Evolutionary conservation across 2,113 vertebrate species (phyloP), one percentile per base, ranked within the genome.

Genomic region (Suricata suricatta): DNA sequence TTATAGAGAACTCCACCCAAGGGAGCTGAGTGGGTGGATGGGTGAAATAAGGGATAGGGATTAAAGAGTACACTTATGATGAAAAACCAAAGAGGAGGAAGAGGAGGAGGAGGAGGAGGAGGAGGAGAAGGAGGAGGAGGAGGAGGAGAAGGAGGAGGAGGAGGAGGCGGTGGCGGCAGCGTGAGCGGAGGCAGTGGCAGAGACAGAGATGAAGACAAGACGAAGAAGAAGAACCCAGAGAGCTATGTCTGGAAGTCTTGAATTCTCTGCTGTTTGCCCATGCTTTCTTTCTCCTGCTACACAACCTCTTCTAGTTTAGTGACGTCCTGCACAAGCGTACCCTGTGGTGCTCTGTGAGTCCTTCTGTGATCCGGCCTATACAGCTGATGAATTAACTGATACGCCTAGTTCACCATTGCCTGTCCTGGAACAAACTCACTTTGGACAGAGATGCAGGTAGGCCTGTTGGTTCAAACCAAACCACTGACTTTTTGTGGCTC

Each of bases 341-440:
- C 10, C 52, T 41, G 0, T 16, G 38, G 83, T 71, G 57, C 76
- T n/a, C 21, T 87, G 52, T 31, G 57, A 38, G 25, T 13, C 35
- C 5, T 84, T 88, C 74, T 14, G 0, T 15, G 60, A 74, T 74
- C 35, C 69, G n/a, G 13, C 11, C 63, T 31, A 17, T 23, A 14
- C 29, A 57, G 64, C 33, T 71, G 23, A 25, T 69, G 97, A 38
- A 27, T 47, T 96, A 66, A 60, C 57, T 60, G 19, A 60, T 60
- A 60, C 92, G 66, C 57, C 77, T 90, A 82, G 95, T 98, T 98
- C 98, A 98, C 98, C 90, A 98, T 88, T 97, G 90, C 29, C 80
- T 82, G 25, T 82, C 92, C 81, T 95, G 50, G 95, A 94, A 93
- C 97, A 95, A 98, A 90, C 71, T 83, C 23, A n/a, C 66, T 98